Evolutionary conservation across 2,113 vertebrate species (phyloP).

Genomic region (Phaetusa simplex): DNA sequence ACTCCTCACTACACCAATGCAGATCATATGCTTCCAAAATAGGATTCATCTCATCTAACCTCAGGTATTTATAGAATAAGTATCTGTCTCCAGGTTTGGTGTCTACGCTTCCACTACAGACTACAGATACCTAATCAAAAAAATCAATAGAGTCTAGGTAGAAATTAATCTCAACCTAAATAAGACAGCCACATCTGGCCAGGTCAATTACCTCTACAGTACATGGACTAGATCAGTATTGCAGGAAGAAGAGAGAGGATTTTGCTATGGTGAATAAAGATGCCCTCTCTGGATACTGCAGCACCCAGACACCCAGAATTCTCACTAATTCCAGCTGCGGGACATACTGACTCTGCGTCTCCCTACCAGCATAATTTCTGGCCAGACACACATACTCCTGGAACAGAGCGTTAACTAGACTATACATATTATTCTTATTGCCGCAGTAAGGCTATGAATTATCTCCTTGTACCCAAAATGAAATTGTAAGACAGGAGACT

Average conservation of each 20-base stretch:
- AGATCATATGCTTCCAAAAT: background rate
- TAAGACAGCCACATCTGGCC: background rate
- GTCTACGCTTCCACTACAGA: background rate
- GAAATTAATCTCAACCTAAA: background rate
- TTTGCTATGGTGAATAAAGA: background rate
- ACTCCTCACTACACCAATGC: background rate
- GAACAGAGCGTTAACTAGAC: background rate
- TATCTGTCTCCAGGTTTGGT: background rate
- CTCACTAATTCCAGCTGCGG: background rate
- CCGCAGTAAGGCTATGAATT: background rate
- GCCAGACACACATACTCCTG: background rate
- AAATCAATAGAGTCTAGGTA: background rate
- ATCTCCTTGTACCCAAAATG: background rate
- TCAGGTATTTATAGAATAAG: background rate
- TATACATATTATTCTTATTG: background rate
- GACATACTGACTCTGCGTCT: background rate
- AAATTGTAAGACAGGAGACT: background rate
- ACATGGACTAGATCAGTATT: background rate
- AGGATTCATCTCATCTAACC: background rate
- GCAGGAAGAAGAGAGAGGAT: background rate
- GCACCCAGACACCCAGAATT: background rate
- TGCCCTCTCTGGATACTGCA: background rate
- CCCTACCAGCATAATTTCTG: background rate
- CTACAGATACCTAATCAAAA: background rate
- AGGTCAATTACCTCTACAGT: background rate